phyloP scores from a whole-genome alignment of 2,888 invertebrate genomes.

The Rhingia rostrata region DNA sequence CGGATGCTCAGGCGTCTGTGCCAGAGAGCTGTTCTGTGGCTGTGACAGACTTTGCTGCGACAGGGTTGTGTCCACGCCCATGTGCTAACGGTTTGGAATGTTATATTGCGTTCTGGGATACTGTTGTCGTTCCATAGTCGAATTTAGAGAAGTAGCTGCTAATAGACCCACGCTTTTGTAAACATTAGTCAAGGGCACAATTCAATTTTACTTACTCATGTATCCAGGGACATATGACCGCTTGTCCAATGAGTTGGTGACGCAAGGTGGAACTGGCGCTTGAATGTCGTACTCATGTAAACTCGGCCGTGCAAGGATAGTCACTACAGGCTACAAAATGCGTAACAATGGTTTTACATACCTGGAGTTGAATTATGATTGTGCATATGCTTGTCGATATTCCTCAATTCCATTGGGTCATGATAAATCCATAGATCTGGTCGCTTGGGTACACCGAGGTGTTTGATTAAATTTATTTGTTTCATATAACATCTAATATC shows the following conservation, averaged over 20 bases:
- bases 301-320: constrained; percentile 88
- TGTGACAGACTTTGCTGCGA: constrained; percentile 83
- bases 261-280: constrained; percentile 82
- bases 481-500: no score
- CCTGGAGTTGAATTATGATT: constrained; percentile 85
- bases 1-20: constrained; percentile 83
- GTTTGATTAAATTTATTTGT: no score
- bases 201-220: constrained; percentile 87
- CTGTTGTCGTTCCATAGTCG: constrained; percentile 85
- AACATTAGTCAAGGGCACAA: background rate
- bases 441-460: constrained; percentile 92
- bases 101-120: constrained; percentile 92
- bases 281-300: constrained; percentile 86
- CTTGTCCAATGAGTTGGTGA: constrained; percentile 90
- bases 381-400: constrained; percentile 89
- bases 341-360: constrained; percentile 78
- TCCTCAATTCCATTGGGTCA: constrained; percentile 98
- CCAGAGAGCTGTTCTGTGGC: constrained; percentile 81
- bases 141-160: constrained; percentile 82
- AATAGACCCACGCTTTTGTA: background rate
- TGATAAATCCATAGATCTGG: constrained; percentile 99
- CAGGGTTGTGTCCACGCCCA: constrained; percentile 86
- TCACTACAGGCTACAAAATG: constrained; percentile 84
- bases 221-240: constrained; percentile 92
- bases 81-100: constrained; percentile 89